Evolutionary conservation across 2,797 vertebrate genomes (phyloP).

Genomic region (Helostoma temminkii): DNA sequence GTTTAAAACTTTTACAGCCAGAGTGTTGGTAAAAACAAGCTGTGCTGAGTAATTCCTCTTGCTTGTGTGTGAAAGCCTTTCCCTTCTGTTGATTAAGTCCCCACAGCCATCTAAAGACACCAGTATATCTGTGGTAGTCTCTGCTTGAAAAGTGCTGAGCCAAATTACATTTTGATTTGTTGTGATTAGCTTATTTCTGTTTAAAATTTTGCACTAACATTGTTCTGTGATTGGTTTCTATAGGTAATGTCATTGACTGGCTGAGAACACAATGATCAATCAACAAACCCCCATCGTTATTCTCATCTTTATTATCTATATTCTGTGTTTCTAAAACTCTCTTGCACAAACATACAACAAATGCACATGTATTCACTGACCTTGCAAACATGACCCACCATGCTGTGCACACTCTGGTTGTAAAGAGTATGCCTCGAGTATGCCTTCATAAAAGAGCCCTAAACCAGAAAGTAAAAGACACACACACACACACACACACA

Average conservation of each 20-base stretch:
- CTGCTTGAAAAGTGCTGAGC: not conserved
- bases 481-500: constrained; percentile 12
- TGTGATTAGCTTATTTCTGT: not conserved
- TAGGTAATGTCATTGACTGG: not conserved
- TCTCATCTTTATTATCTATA: too few relatives aligned
- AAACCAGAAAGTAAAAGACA: constrained; percentile 3
- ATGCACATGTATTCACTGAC: not conserved
- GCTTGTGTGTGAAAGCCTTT: not conserved
- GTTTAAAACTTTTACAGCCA: not conserved
- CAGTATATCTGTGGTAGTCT: constrained; percentile 2
- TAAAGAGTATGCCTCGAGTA: not conserved
- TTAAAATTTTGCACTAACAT: not conserved
- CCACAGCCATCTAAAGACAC: not conserved
- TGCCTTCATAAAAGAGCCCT: not conserved
- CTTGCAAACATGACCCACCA: not conserved
- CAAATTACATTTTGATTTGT: not conserved
- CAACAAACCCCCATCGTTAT: constrained; percentile 12
- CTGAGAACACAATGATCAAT: constrained; percentile 39
- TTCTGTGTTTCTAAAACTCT: not conserved
- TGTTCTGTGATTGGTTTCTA: not conserved
- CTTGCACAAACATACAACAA: constrained; percentile 1
- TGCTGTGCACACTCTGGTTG: too few relatives aligned
- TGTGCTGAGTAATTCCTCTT: not conserved
- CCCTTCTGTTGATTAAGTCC: not conserved
- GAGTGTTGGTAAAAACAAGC: not conserved